Base-by-base conservation (phyloP, 2,888 invertebrate species). In the Lasioglossum leucozonium region DNA sequence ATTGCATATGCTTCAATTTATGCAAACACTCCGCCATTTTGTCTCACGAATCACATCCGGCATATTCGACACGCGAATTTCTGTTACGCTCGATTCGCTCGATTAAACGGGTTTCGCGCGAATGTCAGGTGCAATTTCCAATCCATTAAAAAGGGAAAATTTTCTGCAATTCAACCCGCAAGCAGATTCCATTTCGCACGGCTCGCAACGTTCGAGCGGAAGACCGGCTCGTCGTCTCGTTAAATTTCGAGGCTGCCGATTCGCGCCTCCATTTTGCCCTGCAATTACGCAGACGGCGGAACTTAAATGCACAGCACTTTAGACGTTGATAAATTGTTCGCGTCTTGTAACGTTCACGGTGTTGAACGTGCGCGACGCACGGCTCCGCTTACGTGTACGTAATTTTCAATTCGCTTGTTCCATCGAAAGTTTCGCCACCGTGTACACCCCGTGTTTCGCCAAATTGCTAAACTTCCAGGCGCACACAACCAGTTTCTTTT, bases 251-350 rank as follows among this genome's bases (percentile, higher is more conserved):
- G 58, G 58, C 44, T 69, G 74, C 26, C 47, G 47, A 79, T 80
- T 67, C 67, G 51, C 42, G 16, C 51, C 40, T 71, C 58, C 62
- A 72, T 72, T 72, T 69, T 62, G 42, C 26, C 44, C 51, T 6
- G 42, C 81, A 83, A 77, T 81, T 81, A 77, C 71, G 47, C 44
- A 42, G 55, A 62, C 67, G 62, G 47, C 30, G 47, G 82, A 77
- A 72, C 82, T 72, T 62, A 74, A 82, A 65, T 26, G 71, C 72
- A 5, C 42, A 74, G 51, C 73, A 40, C 62, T 71, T 69, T 34
- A 74, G 74, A 84, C 82, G 51, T 82, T 82, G 84, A 84, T 78
- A 82, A 84, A 84, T 82, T 71, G 74, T 84, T 42, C 58, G 37
- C 71, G 51, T 26, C 44, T 82, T 72, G 74, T 75, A 75, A 75